A percentile compares a stretch with the other conserved stretches of the same genome.
Conservation (phyloP, 2,113 vertebrate genomes). For the Grus americana region DNA sequence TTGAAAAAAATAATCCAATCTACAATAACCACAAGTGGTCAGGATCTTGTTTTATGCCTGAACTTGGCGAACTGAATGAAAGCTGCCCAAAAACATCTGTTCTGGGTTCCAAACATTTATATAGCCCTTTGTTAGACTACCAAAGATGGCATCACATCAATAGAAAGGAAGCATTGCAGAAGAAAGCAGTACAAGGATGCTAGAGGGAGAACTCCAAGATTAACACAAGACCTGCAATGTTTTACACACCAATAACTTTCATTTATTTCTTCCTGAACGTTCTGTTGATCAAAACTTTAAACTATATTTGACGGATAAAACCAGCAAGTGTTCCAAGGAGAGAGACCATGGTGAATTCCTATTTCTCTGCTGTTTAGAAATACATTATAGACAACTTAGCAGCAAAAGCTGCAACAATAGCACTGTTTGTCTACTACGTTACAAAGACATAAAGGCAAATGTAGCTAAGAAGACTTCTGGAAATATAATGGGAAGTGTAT, state of each 20-base stretch:
- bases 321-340: neutral
- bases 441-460: neutral
- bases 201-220: neutral
- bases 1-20: neutral
- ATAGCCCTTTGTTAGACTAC: constrained; percentile 33
- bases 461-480: neutral
- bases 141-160: constrained; percentile 11
- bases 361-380: neutral
- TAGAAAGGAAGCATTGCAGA: neutral
- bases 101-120: constrained; percentile 46
- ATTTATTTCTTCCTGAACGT: neutral
- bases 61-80: constrained; percentile 24
- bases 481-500: neutral
- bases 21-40: constrained; percentile 11
- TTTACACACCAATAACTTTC: neutral
- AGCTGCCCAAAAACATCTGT: constrained; percentile 49
- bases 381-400: neutral
- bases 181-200: neutral
- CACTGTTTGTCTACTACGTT: neutral
- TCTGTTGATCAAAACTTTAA: neutral
- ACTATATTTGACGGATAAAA: neutral
- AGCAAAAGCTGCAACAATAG: neutral
- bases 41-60: constrained; percentile 44
- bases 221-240: neutral
- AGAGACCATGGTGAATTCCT: neutral